phyloP scores from a whole-genome alignment of 2,888 invertebrate species.

The Margaritifera margaritifera region DNA sequence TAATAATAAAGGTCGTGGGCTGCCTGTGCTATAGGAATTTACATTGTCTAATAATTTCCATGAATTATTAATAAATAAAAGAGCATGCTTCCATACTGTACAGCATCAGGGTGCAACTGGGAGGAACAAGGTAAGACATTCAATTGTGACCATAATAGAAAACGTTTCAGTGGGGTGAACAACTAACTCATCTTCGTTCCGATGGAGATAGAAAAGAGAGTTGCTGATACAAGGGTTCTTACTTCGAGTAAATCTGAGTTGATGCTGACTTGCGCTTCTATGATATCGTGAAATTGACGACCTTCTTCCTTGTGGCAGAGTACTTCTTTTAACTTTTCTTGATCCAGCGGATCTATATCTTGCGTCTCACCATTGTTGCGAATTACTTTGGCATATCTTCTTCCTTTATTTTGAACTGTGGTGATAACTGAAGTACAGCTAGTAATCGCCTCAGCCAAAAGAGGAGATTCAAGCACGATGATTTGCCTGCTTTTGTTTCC shows the following conservation, averaged over 20 bases:
- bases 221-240: background rate
- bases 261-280: conserved; percentile 35
- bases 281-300: conserved; percentile 32
- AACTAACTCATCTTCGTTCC: too few relatives aligned
- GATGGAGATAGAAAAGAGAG: too few relatives aligned
- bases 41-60: too few relatives aligned
- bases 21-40: too few relatives aligned
- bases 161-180: background rate
- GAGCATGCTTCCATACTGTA: too few relatives aligned
- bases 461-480: conserved; percentile 61
- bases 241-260: conserved; percentile 41
- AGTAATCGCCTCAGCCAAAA: conserved; percentile 47
- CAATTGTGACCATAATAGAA: background rate
- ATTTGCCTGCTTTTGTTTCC: conserved; percentile 67
- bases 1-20: too few relatives aligned
- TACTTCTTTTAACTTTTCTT: conserved; percentile 15
- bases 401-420: conserved; percentile 28
- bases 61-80: too few relatives aligned
- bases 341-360: conserved; percentile 23
- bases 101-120: too few relatives aligned
- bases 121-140: background rate
- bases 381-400: conserved; percentile 35
- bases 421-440: conserved; percentile 62
- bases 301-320: conserved; percentile 20
- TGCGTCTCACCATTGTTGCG: conserved; percentile 20